These are phyloP conservation scores for Coecobrya sp. DNA, from an alignment of 2,888 invertebrate genomes.

Conservation along the genomic window DNA sequence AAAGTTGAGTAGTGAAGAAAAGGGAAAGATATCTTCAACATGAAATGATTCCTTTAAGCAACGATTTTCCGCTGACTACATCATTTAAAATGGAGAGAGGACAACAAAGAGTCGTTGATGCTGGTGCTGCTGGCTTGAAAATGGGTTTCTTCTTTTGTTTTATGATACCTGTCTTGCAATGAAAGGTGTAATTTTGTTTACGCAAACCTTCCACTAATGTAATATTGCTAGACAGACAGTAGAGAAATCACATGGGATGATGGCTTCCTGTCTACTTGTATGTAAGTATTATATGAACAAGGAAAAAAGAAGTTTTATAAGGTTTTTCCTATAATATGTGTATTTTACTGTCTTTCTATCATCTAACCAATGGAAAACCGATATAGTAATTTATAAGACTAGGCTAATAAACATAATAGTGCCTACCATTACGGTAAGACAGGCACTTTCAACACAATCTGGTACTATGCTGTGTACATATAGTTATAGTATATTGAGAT, in stretches of 20 bases:
- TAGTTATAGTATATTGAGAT: too few species aligned
- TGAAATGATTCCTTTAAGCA: slow-evolving; percentile 76
- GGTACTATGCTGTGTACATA: too few species aligned
- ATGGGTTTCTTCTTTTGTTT: slow-evolving; percentile 65
- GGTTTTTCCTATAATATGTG: too few species aligned
- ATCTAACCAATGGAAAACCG: background rate
- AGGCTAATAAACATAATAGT: too few species aligned
- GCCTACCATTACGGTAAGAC: too few species aligned
- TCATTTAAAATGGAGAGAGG: slow-evolving; percentile 54
- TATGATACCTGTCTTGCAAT: slow-evolving; percentile 75
- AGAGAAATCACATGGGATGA: slow-evolving; percentile 50
- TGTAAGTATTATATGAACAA: background rate
- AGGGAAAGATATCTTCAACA: slow-evolving; percentile 44
- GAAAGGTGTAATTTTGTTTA: slow-evolving; percentile 80
- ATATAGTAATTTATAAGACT: too few species aligned
- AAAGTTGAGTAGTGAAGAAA: slow-evolving; percentile 45
- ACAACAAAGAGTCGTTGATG: background rate
- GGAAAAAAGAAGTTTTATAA: too few species aligned
- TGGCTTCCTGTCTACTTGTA: slow-evolving; percentile 36
- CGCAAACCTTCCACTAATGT: slow-evolving; percentile 64
- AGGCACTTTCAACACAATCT: too few species aligned
- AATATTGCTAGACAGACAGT: slow-evolving; percentile 68
- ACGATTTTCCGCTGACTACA: slow-evolving; percentile 73
- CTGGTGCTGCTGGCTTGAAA: slow-evolving; percentile 24
- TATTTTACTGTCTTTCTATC: background rate